Evolutionary conservation across 2,888 invertebrate genomes (phyloP).

Genomic region (Koerneria pararmatus): DNA sequence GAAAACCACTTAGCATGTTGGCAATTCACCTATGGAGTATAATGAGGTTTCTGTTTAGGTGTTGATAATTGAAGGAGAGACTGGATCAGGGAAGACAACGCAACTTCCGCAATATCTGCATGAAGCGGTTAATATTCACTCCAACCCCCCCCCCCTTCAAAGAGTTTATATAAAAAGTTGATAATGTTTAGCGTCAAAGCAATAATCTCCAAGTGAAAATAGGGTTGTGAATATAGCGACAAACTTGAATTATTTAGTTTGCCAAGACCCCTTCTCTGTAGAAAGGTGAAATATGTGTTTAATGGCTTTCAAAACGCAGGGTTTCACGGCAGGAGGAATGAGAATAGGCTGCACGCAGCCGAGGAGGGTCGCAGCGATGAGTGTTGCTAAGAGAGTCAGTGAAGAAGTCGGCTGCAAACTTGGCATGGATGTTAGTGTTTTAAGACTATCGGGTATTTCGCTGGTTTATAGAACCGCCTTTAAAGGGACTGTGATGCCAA

Average conservation of each 20-base stretch:
- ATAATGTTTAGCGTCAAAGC: background rate
- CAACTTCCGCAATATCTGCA: conserved; percentile 67
- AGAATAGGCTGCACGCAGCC: conserved; percentile 96
- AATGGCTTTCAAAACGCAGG: conserved; percentile 41
- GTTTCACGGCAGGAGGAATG: conserved; percentile 69
- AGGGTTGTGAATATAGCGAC: background rate
- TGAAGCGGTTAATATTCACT: conserved; percentile 65
- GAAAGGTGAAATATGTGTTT: no score
- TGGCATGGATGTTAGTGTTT: conserved; percentile 66
- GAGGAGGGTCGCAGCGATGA: conserved; percentile 97
- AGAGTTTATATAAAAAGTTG: background rate
- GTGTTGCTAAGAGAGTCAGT: conserved; percentile 94
- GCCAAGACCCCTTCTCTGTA: background rate
- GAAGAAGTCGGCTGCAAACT: conserved; percentile 95
- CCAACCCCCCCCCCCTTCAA: background rate
- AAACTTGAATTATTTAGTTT: background rate
- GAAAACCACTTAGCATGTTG: no score
- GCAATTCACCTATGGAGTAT: no score
- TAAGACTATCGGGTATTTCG: no score
- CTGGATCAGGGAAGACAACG: conserved; percentile 68
- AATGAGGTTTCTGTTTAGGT: conserved; percentile 56
- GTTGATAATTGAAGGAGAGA: conserved; percentile 69
- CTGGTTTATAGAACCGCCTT: no score
- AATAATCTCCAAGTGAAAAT: background rate
- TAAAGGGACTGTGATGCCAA: no score